Evolutionary conservation across 2,888 invertebrate genomes (phyloP), one percentile per base, ranked within the genome.

Genomic region (Phania funesta): DNA sequence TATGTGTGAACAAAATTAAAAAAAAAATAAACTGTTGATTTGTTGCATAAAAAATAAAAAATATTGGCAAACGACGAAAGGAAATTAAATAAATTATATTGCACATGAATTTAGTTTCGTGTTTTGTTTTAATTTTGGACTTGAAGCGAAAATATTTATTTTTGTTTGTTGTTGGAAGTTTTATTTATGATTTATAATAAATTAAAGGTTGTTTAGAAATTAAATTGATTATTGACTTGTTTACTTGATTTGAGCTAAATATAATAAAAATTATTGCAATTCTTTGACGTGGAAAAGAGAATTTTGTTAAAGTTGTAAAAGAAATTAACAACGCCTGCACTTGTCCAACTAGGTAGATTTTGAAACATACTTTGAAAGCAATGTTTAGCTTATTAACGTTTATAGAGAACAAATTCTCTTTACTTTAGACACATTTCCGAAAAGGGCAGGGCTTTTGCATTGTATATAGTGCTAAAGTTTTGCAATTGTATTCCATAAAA

Each of bases 21-120:
- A 18, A 52, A 22, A 52, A 24, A 64, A 35, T 56, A 44, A 64
- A 46, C 65, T 35, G 54, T 76, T 58, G 67, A 58, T 78, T 71
- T 71, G 56, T 48, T 70, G 4, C 54, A 52, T 11, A 54, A 24
- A 52, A 52, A 32, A 46, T 8, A 62, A 52, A 32, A 52, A 13
- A 24, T 22, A 22, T 4, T 56, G 20, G 24, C 29, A 22, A 71
- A 74, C 29, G 18, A 48, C 58, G 32, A 48, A 71, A 78, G 78
- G 48, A 71, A 78, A 78, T 71, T 71, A 78, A 78, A 65, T 71
- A 58, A 65, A 58, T 71, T 65, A 24, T 67, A 18, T 54, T n/a
- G 29, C 4, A 29, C 18, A 32, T 50, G 48, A 13, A 54, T 54
- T 65, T 64, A 38, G 38, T 48, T 65, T 56, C 18, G 16, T 54